A percentile compares a stretch with the other conserved stretches of the same genome.
phyloP scores from a whole-genome alignment of 2,888 invertebrate species.

The Hirtodrosophila alboralis region DNA sequence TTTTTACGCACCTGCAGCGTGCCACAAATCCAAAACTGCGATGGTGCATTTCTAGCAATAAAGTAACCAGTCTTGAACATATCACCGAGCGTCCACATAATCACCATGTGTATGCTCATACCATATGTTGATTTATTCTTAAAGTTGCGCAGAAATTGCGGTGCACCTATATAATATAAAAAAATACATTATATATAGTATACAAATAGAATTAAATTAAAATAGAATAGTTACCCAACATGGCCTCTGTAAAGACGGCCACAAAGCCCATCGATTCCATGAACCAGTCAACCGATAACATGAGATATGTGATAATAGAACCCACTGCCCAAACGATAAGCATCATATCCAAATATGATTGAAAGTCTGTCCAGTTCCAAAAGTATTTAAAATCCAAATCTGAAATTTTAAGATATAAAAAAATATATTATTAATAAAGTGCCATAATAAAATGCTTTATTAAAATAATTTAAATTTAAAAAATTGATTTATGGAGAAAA shows the following conservation, averaged over 20 bases:
- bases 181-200: no score
- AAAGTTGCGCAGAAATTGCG: slow-evolving; percentile 86
- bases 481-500: no score
- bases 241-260: slow-evolving; percentile 98
- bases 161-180: slow-evolving; percentile 77
- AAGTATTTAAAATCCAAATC: slow-evolving; percentile 97
- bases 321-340: slow-evolving; percentile 93
- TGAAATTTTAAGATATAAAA: slow-evolving; percentile 83
- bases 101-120: slow-evolving; percentile 96
- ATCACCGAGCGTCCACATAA: slow-evolving; percentile 99
- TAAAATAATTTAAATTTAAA: no score
- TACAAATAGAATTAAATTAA: no score
- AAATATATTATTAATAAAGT: no score
- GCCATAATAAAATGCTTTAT: no score
- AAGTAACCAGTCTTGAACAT: slow-evolving; percentile 99
- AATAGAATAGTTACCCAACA: slow-evolving; percentile 87
- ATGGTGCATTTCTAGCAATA: slow-evolving; percentile 93
- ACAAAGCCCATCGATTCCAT: slow-evolving; percentile 97
- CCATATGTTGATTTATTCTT: slow-evolving; percentile 86
- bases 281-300: slow-evolving; percentile 91
- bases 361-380: slow-evolving; percentile 99
- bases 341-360: slow-evolving; percentile 97
- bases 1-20: slow-evolving; percentile 89
- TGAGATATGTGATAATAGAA: slow-evolving; percentile 92
- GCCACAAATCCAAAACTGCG: slow-evolving; percentile 98